Conservation (phyloP, 2,888 invertebrate genomes). For the Macrosiphum euphorbiae region DNA sequence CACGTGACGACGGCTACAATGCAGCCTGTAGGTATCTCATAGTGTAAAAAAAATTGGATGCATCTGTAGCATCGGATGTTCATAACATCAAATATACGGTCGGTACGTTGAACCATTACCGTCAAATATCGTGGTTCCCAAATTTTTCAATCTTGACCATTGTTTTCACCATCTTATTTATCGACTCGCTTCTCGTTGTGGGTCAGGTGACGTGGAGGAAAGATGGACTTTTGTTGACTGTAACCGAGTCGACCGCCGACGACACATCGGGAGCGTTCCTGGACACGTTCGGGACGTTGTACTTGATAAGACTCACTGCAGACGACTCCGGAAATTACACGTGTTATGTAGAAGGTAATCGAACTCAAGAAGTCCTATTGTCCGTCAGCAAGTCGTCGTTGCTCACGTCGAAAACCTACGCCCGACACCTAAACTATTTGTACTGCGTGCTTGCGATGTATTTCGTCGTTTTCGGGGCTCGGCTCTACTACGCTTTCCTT, state of each 20-base stretch:
- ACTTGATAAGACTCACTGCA: conserved; percentile 74
- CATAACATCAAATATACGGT: background rate
- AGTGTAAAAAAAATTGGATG: too few species aligned
- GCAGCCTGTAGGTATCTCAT: background rate
- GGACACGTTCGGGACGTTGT: conserved; percentile 74
- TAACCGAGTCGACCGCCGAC: conserved; percentile 67
- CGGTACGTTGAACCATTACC: too few species aligned
- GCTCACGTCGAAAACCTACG: background rate
- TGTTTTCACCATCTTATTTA: background rate
- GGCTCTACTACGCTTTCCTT: conserved; percentile 43
- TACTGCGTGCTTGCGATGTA: conserved; percentile 35
- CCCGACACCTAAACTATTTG: conserved; percentile 39
- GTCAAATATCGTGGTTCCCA: background rate
- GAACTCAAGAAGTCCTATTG: conserved; percentile 71
- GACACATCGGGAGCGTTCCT: conserved; percentile 71
- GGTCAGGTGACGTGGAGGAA: conserved; percentile 74
- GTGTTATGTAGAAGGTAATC: conserved; percentile 77
- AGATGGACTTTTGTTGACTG: conserved; percentile 72
- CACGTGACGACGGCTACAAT: background rate
- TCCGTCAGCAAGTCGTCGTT: background rate
- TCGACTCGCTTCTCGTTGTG: background rate
- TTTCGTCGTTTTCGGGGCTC: conserved; percentile 32
- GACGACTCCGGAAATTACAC: conserved; percentile 80
- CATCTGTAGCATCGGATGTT: background rate
- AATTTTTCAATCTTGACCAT: background rate